A percentile compares a stretch with the other conserved stretches of the same genome.
These are phyloP conservation scores for Fulmarus glacialis DNA, from an alignment of 2,113 vertebrate species.

Conservation along the genomic window DNA sequence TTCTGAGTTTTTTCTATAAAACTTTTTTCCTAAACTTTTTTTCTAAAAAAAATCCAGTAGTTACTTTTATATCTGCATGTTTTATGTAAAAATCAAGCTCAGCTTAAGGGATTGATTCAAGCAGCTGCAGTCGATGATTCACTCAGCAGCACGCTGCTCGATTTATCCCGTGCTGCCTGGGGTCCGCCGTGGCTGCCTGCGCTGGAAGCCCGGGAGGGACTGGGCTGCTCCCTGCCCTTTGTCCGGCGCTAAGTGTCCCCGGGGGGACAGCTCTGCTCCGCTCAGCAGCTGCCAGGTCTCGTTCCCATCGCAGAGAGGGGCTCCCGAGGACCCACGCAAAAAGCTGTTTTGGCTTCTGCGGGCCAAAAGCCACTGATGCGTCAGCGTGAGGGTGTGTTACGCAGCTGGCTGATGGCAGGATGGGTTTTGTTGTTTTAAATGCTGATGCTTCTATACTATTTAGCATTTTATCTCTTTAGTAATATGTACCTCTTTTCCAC, in stretches of 20 bases:
- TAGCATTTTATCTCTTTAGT: background rate
- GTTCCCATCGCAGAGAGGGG: background rate
- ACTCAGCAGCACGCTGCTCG: background rate
- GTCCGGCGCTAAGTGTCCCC: background rate
- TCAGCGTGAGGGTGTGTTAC: background rate
- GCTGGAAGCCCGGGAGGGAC: background rate
- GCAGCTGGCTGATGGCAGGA: background rate
- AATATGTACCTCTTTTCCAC: background rate
- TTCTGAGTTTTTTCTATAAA: background rate
- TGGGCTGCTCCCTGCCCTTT: constrained; percentile 14
- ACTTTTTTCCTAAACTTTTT: background rate
- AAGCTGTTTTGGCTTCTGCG: background rate
- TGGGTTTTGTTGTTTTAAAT: background rate
- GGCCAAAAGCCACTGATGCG: background rate
- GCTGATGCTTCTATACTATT: background rate
- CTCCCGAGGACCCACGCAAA: background rate
- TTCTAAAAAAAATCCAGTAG: background rate
- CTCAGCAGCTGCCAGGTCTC: background rate
- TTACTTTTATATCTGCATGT: background rate
- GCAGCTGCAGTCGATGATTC: constrained; percentile 25
- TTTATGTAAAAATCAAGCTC: background rate
- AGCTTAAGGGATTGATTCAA: background rate
- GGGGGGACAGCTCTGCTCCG: background rate
- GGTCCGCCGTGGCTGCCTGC: background rate
- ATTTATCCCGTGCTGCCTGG: background rate